Evolutionary conservation across 2,113 vertebrate species (phyloP).

Genomic region (Falco punctatus): DNA sequence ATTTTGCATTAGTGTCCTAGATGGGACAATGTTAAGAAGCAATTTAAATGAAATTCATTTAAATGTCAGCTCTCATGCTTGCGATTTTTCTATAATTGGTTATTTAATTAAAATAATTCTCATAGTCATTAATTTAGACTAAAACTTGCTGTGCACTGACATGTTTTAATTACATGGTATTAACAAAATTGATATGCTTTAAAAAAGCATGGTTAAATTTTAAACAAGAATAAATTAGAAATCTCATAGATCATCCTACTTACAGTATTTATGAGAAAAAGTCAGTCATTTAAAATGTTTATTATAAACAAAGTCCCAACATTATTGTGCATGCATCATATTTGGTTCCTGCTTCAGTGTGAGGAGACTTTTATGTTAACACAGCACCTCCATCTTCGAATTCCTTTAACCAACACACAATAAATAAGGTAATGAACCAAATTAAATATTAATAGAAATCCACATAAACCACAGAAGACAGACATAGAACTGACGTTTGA

Average conservation of each 20-base stretch:
- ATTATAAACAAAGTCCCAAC: conserved; percentile 79
- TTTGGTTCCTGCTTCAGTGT: conserved; percentile 37
- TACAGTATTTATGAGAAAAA: conserved; percentile 84
- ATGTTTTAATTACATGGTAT: conserved; percentile 99
- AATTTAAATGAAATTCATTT: conserved; percentile 99
- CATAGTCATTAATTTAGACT: conserved; percentile 99
- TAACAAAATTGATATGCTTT: conserved; percentile 99
- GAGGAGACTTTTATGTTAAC: conserved; percentile 66
- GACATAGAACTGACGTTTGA: conserved; percentile 47
- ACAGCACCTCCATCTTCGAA: conserved; percentile 28
- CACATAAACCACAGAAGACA: conserved; percentile 36
- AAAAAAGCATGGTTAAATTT: conserved; percentile 98
- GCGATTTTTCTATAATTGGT: conserved; percentile 99
- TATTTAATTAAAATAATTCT: conserved; percentile 99
- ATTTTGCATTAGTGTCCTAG: conserved; percentile 99
- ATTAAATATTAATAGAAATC: conserved; percentile 71
- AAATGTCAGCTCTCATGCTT: conserved; percentile 99
- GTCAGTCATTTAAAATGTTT: conserved; percentile 82
- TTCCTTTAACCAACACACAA: conserved; percentile 71
- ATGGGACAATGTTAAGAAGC: conserved; percentile 99
- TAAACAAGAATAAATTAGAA: conserved; percentile 99
- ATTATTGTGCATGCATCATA: conserved; percentile 64
- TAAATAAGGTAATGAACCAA: conserved; percentile 71
- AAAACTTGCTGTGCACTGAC: conserved; percentile 99
- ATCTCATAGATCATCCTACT: conserved; percentile 99